A percentile compares a stretch with the other conserved stretches of the same genome.
These are phyloP conservation scores for Danio tinwini DNA, from an alignment of 2,797 vertebrate genomes.

Conservation along the genomic window DNA sequence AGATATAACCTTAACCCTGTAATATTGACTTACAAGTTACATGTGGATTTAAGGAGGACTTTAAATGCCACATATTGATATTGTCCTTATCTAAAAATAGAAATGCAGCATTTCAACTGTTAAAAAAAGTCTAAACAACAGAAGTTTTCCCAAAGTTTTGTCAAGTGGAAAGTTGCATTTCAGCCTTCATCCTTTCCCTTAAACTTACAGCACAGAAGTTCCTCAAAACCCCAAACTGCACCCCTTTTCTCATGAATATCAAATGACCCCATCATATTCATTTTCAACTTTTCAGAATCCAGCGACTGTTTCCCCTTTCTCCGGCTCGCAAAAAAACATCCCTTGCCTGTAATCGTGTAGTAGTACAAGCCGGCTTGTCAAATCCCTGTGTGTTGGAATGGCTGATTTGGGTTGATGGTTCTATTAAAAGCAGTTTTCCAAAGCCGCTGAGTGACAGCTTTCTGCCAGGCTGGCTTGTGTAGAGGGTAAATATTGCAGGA, in stretches of 20 bases:
- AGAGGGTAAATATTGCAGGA: constrained; percentile 74
- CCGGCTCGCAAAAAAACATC: constrained; percentile 13
- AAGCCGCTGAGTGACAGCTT: constrained; percentile 63
- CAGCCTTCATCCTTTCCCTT: background rate
- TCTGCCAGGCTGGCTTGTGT: constrained; percentile 57
- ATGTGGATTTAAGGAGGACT: no score
- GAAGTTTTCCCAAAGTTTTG: background rate
- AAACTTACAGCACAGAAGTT: constrained; percentile 27
- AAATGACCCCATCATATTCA: constrained; percentile 29
- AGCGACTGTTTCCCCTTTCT: constrained; percentile 20
- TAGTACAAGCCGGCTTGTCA: constrained; percentile 18
- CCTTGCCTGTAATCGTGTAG: constrained; percentile 32
- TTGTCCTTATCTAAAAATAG: background rate
- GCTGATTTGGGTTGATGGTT: constrained; percentile 53
- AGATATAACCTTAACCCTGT: no score
- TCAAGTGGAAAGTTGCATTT: background rate
- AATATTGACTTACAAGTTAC: no score
- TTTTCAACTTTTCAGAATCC: constrained; percentile 31
- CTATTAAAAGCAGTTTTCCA: constrained; percentile 52
- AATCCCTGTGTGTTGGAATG: constrained; percentile 34
- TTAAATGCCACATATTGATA: background rate
- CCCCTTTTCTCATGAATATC: constrained; percentile 6
- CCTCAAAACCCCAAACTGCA: constrained; percentile 29
- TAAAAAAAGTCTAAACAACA: background rate
- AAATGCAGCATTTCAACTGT: background rate